A percentile compares a stretch with the other conserved stretches of the same genome.
These are phyloP conservation scores for Halcyon chelicuti DNA, from an alignment of 2,797 vertebrate genomes.

Conservation along the genomic window DNA sequence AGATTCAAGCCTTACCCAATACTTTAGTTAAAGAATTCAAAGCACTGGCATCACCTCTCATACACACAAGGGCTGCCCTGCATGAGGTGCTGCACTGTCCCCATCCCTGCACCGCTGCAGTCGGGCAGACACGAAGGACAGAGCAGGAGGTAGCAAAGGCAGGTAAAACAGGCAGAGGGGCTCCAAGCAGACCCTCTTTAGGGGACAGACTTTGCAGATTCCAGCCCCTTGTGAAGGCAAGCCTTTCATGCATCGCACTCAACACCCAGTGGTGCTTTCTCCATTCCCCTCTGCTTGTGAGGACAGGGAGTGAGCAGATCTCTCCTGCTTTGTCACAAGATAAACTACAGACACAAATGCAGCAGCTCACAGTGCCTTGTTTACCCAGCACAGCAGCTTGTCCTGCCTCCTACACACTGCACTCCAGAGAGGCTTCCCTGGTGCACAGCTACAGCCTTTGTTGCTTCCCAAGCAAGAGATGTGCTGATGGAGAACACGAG, in stretches of 20 bases:
- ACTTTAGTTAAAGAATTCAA: background rate
- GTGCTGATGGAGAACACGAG: background rate
- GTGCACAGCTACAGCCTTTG: background rate
- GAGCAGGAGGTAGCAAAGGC: background rate
- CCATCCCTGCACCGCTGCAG: rapidly evolving
- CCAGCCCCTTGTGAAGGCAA: background rate
- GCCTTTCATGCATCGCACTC: background rate
- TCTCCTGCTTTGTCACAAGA: background rate
- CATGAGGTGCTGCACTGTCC: rapidly evolving
- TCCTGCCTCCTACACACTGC: background rate
- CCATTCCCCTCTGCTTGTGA: rapidly evolving
- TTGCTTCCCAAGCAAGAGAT: background rate
- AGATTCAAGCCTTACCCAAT: rapidly evolving
- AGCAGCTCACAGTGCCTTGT: rapidly evolving
- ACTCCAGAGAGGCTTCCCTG: background rate
- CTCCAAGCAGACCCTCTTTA: background rate
- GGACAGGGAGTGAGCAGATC: background rate
- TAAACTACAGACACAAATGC: background rate
- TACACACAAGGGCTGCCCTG: rapidly evolving
- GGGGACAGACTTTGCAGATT: background rate
- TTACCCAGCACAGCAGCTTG: background rate
- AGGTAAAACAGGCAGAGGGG: background rate
- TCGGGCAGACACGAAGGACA: rapidly evolving
- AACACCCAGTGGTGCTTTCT: background rate
- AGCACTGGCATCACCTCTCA: background rate